These are phyloP conservation scores for Jaculus jaculus DNA, from an alignment of 2,113 vertebrate genomes.

Conservation along the genomic window DNA sequence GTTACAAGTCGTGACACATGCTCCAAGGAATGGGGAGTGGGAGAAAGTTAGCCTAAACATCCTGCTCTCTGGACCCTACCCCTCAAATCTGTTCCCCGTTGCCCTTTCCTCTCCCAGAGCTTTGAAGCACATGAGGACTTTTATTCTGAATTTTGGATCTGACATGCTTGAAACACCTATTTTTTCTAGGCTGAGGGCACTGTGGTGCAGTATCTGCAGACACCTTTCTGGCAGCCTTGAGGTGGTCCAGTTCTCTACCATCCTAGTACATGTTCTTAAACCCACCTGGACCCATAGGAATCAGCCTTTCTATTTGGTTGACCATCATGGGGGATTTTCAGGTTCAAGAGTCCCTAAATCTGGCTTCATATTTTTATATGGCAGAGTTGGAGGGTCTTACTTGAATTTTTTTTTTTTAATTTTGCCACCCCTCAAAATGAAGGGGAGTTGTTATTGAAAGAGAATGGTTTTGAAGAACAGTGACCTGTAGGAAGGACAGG, in stretches of 20 bases:
- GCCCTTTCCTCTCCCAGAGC: not conserved
- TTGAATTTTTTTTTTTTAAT: not conserved
- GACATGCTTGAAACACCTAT: constrained; percentile 30
- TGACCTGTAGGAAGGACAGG: not conserved
- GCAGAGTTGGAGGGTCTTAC: not conserved
- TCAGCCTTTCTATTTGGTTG: not conserved
- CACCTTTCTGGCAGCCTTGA: not conserved
- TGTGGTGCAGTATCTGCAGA: constrained; percentile 69
- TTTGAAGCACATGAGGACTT: not conserved
- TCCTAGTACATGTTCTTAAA: constrained; percentile 15
- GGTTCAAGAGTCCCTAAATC: not conserved
- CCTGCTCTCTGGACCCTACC: not conserved
- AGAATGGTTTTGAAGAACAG: not conserved
- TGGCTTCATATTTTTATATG: constrained; percentile 44
- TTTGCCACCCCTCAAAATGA: not conserved
- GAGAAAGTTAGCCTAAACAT: constrained; percentile 60
- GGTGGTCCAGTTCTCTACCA: not conserved
- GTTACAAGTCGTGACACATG: constrained; percentile 72
- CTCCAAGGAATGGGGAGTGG: constrained; percentile 70
- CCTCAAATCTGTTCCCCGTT: not conserved
- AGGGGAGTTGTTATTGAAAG: not conserved
- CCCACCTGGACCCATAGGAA: not conserved
- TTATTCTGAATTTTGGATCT: constrained; percentile 69
- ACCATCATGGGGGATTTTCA: not conserved
- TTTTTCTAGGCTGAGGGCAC: constrained; percentile 58